Base-by-base conservation (phyloP, 2,113 vertebrate genomes). In the Crotophaga sulcirostris region DNA sequence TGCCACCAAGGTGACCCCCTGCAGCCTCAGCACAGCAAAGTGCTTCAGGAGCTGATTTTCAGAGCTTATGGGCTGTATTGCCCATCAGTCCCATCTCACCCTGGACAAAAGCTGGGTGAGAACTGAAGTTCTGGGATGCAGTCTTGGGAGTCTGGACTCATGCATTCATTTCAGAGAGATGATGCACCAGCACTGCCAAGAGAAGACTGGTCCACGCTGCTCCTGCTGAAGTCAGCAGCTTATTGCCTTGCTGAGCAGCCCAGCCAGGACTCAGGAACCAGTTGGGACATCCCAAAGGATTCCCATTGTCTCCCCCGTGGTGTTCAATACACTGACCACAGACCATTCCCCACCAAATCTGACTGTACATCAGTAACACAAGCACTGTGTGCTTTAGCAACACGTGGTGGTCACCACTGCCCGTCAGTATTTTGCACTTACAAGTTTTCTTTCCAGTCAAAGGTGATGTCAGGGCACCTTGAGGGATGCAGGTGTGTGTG, bases 191-290 rank as follows among this genome's bases (percentile, higher is more conserved):
- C 0, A 1, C 87, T 91, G 84, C 81, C 95, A 87, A 80, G 83
- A 76, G 38, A 55, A 88, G 36, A 14, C 45, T 69, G 56, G 56
- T n/a, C 86, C 47, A 36, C 36, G 74, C 64, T 81, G 45, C 55
- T 87, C 17, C 70, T 87, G 92, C 94, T 93, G 94, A 93, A 93
- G 25, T 87, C 96, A 94, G 88, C 94, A 90, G 64, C 56, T 67
- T 34, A 66, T 8, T 54, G 55, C 52, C n/a, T 40, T 42, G 82
- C 81, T 72, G 64, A 84, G 68, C 42, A 91, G 63, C 49, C 6
- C 40, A 69, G 81, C 51, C 73, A 80, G 31, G 8, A 33, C n/a
- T 91, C 64, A 8, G 40, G 21, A 84, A 78, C 0, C 7, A 63
- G 18, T 5, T 70, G 62, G 64, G 24, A 29, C 52, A 78, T 23